Evolutionary conservation across 2,797 vertebrate genomes (phyloP).

Genomic region (Centropyge bicolor): DNA sequence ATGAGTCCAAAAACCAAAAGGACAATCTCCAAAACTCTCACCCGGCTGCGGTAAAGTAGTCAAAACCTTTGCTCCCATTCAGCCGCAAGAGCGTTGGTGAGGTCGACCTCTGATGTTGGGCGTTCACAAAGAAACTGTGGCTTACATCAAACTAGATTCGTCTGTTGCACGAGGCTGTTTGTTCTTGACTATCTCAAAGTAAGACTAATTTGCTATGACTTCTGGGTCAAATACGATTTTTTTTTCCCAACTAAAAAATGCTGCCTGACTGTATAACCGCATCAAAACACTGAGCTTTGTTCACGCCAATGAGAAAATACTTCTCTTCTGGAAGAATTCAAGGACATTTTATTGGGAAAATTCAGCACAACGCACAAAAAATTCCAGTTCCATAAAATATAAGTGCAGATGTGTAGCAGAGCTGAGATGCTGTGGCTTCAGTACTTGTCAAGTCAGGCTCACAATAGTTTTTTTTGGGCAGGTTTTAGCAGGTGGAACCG

Average conservation of each 20-base stretch:
- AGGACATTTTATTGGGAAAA: neutral
- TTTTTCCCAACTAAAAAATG: neutral
- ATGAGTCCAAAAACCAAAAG: neutral
- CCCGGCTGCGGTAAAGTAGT: neutral
- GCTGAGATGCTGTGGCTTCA: neutral
- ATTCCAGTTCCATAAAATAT: neutral
- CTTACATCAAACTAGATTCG: neutral
- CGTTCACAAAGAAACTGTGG: neutral
- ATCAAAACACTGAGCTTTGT: neutral
- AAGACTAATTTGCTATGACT: neutral
- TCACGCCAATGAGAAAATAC: neutral
- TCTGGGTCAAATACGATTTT: neutral
- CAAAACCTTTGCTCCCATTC: neutral
- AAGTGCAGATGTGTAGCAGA: neutral
- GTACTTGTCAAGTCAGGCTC: neutral
- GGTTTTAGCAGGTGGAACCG: too few species aligned
- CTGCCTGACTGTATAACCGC: neutral
- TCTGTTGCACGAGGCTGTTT: neutral
- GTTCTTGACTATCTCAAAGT: neutral
- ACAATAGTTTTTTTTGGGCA: neutral
- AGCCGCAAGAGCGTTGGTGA: neutral
- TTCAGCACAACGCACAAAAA: neutral
- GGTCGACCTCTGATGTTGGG: neutral
- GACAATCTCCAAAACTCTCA: neutral
- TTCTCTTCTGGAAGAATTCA: neutral